Conservation (phyloP, 2,888 invertebrate genomes). For the Rotaria macrura region DNA sequence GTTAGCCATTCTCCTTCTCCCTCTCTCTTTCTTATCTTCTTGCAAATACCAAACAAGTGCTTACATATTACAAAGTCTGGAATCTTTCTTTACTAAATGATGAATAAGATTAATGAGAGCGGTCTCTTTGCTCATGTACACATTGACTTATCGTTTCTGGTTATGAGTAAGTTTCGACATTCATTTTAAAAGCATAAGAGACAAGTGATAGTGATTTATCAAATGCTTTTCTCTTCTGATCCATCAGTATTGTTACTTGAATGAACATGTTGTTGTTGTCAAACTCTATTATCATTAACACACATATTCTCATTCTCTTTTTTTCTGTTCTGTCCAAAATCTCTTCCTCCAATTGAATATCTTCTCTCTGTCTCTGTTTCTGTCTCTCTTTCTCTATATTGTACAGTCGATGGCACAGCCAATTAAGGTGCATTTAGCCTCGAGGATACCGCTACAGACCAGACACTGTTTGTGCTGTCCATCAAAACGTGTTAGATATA, state of each 20-base stretch:
- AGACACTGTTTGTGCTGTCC: constrained; percentile 15
- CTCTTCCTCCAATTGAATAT: not conserved
- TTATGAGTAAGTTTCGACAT: not conserved
- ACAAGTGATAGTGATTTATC: not conserved
- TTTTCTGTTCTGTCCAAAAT: not conserved
- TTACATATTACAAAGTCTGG: constrained; percentile 6
- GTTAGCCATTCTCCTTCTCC: not conserved
- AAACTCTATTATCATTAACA: not conserved
- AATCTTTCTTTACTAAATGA: constrained; percentile 10
- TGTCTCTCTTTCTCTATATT: not conserved
- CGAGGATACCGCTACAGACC: constrained; percentile 15
- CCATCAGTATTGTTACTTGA: not conserved
- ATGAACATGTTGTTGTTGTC: not conserved
- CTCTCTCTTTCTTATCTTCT: not conserved
- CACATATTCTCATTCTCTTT: not conserved
- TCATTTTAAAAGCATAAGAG: constrained; percentile 1
- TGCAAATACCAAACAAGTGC: not conserved
- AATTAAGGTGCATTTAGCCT: constrained; percentile 15
- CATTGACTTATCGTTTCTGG: not conserved
- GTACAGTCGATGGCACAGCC: not conserved
- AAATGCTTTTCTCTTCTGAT: not conserved
- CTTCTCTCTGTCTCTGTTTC: not conserved
- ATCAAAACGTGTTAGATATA: constrained; percentile 11
- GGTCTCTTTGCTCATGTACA: not conserved
- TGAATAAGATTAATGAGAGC: constrained; percentile 21